Base-by-base conservation (phyloP, 2,113 vertebrate species). In the Semnornis frantzii region DNA sequence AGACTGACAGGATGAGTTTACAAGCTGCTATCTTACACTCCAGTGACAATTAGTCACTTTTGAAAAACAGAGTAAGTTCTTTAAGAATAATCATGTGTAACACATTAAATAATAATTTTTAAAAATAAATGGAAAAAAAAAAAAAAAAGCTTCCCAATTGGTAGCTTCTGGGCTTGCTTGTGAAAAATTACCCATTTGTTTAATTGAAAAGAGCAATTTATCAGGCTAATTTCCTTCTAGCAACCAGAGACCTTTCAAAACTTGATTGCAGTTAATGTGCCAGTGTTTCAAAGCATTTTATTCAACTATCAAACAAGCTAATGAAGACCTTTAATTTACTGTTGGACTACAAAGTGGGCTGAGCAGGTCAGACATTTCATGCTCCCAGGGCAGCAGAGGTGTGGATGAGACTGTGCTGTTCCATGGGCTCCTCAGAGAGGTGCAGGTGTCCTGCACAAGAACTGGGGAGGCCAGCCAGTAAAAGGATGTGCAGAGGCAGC, bases 251-350 rank as follows among this genome's bases (percentile, higher is more conserved):
- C 94, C 91, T 97, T 96, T 96, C 78, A 84, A 93, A 96, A 94
- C 77, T 66, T 79, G 92, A 94, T 94, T 93, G 95, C 52, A 73
- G 72, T 80, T 87, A 93, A 93, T 79, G 80, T 69, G 21, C 75
- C 55, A 84, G 70, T 75, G 76, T 96, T 92, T 89, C 66, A 82
- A 94, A 96, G 90, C 76, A 79, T 96, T 97, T 94, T 82, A 83
- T 92, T 93, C 90, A 63, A 85, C 66, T 91, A 89, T 81, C 91
- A 90, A 89, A 91, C 57, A 92, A 77, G 69, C 82, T 80, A 95
- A 95, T 60, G 91, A 94, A 95, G 93, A 70, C 65, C 87, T 95
- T 94, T 95, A 90, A 95, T 96, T 94, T 89, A 96, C 93, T 93
- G 80, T 76, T 94, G 58, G 48, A 76, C 76, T 89, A 81, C 34